Evolutionary conservation across 2,113 vertebrate genomes (phyloP).

Genomic region (Rhipidura dahli): DNA sequence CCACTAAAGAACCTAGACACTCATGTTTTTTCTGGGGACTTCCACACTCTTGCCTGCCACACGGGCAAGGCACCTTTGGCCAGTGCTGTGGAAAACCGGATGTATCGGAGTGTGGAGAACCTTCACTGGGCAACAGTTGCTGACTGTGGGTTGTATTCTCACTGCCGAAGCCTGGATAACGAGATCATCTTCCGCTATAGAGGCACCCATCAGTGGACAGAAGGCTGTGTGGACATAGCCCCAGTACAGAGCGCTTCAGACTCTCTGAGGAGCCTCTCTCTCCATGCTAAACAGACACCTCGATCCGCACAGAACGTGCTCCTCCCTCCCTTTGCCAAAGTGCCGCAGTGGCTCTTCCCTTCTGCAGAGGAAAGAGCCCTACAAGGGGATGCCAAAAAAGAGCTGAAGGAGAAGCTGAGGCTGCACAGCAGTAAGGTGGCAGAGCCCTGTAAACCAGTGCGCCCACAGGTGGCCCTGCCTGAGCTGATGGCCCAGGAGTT

Average conservation of each 20-base stretch:
- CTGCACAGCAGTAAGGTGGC: conserved; percentile 77
- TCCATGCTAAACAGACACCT: conserved; percentile 56
- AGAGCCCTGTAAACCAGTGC: conserved; percentile 76
- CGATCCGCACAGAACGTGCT: conserved; percentile 65
- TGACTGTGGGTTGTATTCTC: conserved; percentile 67
- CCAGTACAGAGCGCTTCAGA: conserved; percentile 47
- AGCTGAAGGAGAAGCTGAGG: conserved; percentile 83
- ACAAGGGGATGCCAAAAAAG: conserved; percentile 69
- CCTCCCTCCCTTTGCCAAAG: conserved; percentile 68
- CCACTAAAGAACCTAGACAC: conserved; percentile 69
- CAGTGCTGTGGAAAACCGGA: conserved; percentile 60
- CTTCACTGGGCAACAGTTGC: conserved; percentile 77
- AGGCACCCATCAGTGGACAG: conserved; percentile 75
- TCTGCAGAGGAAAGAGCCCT: conserved; percentile 72
- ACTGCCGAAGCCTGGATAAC: conserved; percentile 78
- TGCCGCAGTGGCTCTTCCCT: conserved; percentile 79
- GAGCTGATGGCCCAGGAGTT: conserved; percentile 12
- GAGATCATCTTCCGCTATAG: conserved; percentile 79
- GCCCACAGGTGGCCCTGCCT: conserved; percentile 65
- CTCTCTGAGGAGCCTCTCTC: conserved; percentile 64
- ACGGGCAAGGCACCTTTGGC: conserved; percentile 14
- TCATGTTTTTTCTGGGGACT: conserved; percentile 41
- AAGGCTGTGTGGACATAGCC: conserved; percentile 66
- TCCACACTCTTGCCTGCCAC: conserved; percentile 20
- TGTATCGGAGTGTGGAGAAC: conserved; percentile 89